These are phyloP conservation scores for Aromia moschata DNA, from an alignment of 2,888 invertebrate genomes.

Conservation along the genomic window DNA sequence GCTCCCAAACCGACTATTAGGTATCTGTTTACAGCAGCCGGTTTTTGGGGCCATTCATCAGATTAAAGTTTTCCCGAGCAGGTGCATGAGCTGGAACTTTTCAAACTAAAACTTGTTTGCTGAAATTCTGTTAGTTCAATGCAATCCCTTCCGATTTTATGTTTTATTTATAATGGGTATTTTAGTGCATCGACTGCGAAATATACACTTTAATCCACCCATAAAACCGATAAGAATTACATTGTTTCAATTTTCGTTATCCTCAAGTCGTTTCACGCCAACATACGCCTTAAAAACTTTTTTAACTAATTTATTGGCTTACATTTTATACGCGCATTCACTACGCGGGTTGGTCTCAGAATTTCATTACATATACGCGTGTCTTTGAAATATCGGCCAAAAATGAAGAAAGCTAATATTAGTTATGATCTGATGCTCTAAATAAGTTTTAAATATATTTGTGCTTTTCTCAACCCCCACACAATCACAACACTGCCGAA, in stretches of 20 bases:
- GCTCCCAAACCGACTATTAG: constrained; percentile 39
- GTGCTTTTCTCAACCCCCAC: too few relatives aligned
- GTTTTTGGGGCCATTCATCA: constrained; percentile 49
- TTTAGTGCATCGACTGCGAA: constrained; percentile 22
- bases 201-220: constrained; percentile 8
- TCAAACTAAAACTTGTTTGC: constrained; percentile 47
- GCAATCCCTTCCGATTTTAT: constrained; percentile 42
- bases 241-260: background rate
- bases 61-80: constrained; percentile 49
- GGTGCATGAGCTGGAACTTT: constrained; percentile 50
- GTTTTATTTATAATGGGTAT: constrained; percentile 37
- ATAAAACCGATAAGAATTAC: background rate
- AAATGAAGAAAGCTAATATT: too few relatives aligned
- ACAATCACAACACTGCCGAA: too few relatives aligned
- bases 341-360: too few relatives aligned
- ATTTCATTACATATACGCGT: too few relatives aligned
- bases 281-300: too few relatives aligned
- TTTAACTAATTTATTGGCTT: too few relatives aligned
- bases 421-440: too few relatives aligned
- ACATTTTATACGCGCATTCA: too few relatives aligned
- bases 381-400: too few relatives aligned
- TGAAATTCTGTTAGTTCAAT: constrained; percentile 45
- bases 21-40: constrained; percentile 46
- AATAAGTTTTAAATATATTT: too few relatives aligned
- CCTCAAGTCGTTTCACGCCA: too few relatives aligned